These are phyloP conservation scores for Rhodeus uyekii DNA, from an alignment of 2,797 vertebrate species.

Conservation along the genomic window DNA sequence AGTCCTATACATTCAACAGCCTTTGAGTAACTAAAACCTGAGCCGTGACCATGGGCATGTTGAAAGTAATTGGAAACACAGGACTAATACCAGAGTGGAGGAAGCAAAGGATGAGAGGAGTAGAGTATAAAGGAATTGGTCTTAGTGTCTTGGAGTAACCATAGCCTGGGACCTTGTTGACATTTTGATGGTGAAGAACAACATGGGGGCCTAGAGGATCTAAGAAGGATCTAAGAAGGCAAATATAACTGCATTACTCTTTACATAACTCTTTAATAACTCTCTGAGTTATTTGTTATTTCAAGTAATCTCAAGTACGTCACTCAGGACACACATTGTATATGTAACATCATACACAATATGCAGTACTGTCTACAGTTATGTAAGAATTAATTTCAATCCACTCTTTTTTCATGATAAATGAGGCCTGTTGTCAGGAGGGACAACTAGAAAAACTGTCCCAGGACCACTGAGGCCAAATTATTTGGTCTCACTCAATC, in stretches of 20 bases:
- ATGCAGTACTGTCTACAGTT: not conserved
- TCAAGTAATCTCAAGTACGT: no score
- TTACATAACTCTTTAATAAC: no score
- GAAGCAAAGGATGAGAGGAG: conserved; percentile 16
- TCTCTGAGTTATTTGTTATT: no score
- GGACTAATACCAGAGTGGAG: conserved; percentile 43
- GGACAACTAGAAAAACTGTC: not conserved
- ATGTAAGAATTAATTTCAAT: not conserved
- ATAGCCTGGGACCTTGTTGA: conserved; percentile 34
- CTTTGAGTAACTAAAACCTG: conserved; percentile 63
- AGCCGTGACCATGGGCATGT: conserved; percentile 28
- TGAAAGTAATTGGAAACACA: conserved; percentile 28
- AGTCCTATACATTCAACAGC: conserved; percentile 29
- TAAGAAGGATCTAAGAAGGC: not conserved
- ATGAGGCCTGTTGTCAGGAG: not conserved
- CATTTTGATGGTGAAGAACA: not conserved
- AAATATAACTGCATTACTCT: conserved; percentile 10
- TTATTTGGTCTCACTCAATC: not conserved
- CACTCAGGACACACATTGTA: not conserved
- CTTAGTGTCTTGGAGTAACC: conserved; percentile 53
- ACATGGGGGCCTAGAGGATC: not conserved
- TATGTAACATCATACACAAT: not conserved
- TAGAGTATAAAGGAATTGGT: conserved; percentile 40
- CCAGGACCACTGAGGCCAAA: not conserved
- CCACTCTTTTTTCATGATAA: not conserved